Evolutionary conservation across 1,140 invertebrate genomes (phyloP).

Genomic region (Hetaerina americana): DNA sequence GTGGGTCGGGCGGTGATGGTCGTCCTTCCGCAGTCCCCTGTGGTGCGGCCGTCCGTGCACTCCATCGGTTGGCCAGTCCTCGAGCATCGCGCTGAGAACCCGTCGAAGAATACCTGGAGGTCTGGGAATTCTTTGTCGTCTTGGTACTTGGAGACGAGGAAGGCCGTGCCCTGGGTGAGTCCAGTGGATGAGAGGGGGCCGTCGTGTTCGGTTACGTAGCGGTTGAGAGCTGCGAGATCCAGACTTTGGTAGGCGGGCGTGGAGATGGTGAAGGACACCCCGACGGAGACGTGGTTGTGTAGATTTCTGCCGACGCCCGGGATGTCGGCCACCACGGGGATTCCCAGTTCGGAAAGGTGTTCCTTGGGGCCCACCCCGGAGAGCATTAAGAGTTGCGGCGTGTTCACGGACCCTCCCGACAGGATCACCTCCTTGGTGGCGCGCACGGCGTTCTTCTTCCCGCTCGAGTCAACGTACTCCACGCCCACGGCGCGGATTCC

Average conservation of each 20-base stretch:
- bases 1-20: constrained; percentile 2
- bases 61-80: constrained; percentile 25
- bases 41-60: constrained; percentile 22
- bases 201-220: constrained; percentile 27
- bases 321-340: constrained; percentile 15
- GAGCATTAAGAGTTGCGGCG: constrained; percentile 32
- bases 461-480: constrained; percentile 13
- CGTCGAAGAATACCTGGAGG: constrained; percentile 29
- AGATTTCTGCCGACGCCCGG: constrained; percentile 9
- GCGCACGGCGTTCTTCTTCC: constrained; percentile 6
- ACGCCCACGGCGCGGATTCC: constrained; percentile 14
- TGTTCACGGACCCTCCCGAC: constrained; percentile 26
- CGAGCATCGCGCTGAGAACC: constrained; percentile 27
- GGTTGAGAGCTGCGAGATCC: constrained; percentile 25
- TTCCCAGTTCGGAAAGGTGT: constrained; percentile 24
- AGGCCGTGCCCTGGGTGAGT: constrained; percentile 28
- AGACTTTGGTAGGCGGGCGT: constrained; percentile 24
- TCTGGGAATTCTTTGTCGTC: constrained; percentile 20
- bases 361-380: constrained; percentile 36
- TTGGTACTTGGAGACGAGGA: constrained; percentile 18
- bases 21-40: constrained; percentile 18
- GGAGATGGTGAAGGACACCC: constrained; percentile 43
- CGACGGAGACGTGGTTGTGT: constrained; percentile 2
- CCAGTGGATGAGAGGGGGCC: constrained; percentile 34
- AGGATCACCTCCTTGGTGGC: constrained; percentile 26